phyloP scores from a whole-genome alignment of 2,888 invertebrate genomes.

The Drosophila incognita region DNA sequence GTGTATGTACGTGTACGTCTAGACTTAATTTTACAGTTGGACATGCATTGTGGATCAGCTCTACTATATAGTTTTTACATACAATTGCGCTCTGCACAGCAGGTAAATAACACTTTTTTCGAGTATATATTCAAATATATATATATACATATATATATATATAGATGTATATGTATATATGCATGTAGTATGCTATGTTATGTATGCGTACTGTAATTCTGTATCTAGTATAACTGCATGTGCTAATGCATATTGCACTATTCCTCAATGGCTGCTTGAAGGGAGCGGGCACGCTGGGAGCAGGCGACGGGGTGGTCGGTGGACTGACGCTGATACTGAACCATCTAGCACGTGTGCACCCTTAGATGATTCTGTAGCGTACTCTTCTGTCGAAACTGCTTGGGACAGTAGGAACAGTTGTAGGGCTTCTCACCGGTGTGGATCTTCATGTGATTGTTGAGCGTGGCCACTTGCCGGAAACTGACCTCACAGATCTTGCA shows the following conservation, averaged over 20 bases:
- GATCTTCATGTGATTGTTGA: conserved; percentile 83
- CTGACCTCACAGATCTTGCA: conserved; percentile 82
- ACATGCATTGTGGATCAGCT: conserved; percentile 81
- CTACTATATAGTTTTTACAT: conserved; percentile 76
- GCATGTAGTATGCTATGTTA: conserved; percentile 18
- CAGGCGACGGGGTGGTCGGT: conserved; percentile 1
- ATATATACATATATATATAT: conserved; percentile 18
- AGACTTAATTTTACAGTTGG: conserved; percentile 81
- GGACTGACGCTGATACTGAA: conserved; percentile 8
- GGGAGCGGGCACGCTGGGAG: conserved; percentile 37
- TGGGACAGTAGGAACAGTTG: conserved; percentile 83
- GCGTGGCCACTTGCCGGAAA: conserved; percentile 82
- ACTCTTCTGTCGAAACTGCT: conserved; percentile 83
- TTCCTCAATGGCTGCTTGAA: conserved; percentile 71
- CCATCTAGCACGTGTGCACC: conserved; percentile 79
- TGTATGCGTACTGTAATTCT: conserved; percentile 46
- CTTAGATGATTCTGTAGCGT: conserved; percentile 82
- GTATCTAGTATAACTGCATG: conserved; percentile 47
- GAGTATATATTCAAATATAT: conserved; percentile 76
- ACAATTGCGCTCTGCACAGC: conserved; percentile 82
- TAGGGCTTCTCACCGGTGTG: conserved; percentile 83
- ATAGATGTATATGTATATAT: conserved; percentile 46
- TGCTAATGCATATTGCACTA: conserved; percentile 69
- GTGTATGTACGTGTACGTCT: conserved; percentile 59
- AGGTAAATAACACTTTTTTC: conserved; percentile 79